Evolutionary conservation across 2,888 invertebrate genomes (phyloP).

Genomic region (Xestia xanthographa): DNA sequence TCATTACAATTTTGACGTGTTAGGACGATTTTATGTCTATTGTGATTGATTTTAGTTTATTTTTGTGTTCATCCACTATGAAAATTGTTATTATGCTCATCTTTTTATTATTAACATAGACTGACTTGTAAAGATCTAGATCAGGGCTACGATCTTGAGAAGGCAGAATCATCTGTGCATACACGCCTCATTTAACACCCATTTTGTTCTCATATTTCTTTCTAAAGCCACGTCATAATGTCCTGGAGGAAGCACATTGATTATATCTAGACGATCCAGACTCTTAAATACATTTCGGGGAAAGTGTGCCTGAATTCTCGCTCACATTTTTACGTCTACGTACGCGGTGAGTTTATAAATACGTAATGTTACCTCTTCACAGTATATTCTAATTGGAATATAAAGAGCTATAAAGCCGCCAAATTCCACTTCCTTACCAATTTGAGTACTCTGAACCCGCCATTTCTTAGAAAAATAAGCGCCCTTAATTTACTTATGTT

Average conservation of each 20-base stretch:
- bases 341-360: neutral
- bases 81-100: slow-evolving; percentile 39
- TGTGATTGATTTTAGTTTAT: neutral
- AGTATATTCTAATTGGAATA: neutral
- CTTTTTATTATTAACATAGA: slow-evolving; percentile 53
- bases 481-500: slow-evolving; percentile 30
- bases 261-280: neutral
- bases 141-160: slow-evolving; percentile 55
- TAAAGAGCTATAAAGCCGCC: neutral
- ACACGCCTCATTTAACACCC: slow-evolving; percentile 52
- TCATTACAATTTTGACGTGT: neutral
- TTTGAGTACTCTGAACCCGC: neutral
- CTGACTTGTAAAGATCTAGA: slow-evolving; percentile 56
- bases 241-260: neutral
- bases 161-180: slow-evolving; percentile 54
- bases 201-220: slow-evolving; percentile 53
- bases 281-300: neutral
- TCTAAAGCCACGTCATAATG: slow-evolving; percentile 14
- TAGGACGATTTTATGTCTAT: neutral
- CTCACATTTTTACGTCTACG: neutral
- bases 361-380: neutral
- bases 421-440: slow-evolving; percentile 2
- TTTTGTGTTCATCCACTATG: neutral
- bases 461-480: slow-evolving; percentile 20
- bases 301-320: slow-evolving; percentile 5